A percentile compares a stretch with the other conserved stretches of the same genome.
phyloP scores from a whole-genome alignment of 2,113 vertebrate genomes.

The Toxotes jaculatrix region DNA sequence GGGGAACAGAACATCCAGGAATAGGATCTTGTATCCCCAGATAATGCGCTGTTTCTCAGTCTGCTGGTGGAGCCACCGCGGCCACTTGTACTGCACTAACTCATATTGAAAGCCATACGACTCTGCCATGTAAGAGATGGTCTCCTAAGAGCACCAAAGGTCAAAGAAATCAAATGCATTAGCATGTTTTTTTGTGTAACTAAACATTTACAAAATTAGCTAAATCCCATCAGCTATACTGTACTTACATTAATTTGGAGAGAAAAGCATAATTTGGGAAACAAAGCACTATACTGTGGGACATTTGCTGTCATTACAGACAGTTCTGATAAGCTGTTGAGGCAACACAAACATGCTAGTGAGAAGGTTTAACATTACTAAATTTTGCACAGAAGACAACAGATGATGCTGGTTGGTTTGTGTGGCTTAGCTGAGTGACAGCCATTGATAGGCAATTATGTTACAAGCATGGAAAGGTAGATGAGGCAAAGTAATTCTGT shows the following conservation, averaged over 20 bases:
- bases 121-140: conserved; percentile 93
- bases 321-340: not conserved
- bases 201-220: not conserved
- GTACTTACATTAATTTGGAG: not conserved
- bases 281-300: not conserved
- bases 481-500: not conserved
- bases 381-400: not conserved
- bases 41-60: conserved; percentile 97
- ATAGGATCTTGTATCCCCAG: conserved; percentile 99
- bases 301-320: not conserved
- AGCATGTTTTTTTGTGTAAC: not conserved
- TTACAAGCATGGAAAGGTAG: no score
- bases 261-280: no score
- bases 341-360: no score
- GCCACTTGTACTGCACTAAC: conserved; percentile 97
- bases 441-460: no score
- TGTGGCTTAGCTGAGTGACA: not conserved
- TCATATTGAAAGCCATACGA: conserved; percentile 94
- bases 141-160: conserved; percentile 82
- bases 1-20: conserved; percentile 97
- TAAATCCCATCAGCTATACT: not conserved
- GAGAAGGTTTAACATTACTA: not conserved
- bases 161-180: not conserved
- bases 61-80: conserved; percentile 95
- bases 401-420: not conserved